These are phyloP conservation scores for Ascaphus truei DNA, from an alignment of 2,113 vertebrate genomes.

Conservation along the genomic window DNA sequence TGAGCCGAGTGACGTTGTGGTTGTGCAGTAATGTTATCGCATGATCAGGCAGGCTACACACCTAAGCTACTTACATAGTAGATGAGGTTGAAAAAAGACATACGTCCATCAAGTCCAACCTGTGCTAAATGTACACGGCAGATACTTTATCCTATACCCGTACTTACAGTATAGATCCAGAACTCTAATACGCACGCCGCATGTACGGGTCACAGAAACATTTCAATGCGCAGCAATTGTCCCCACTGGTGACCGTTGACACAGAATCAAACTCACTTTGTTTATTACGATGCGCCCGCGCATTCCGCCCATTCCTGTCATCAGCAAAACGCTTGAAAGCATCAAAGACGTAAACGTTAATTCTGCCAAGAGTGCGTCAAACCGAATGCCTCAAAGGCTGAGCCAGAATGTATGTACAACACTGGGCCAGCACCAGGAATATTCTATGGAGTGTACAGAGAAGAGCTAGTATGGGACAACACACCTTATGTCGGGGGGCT, in stretches of 20 bases:
- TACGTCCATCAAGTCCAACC: too few relatives aligned
- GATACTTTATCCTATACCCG: background rate
- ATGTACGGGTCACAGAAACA: background rate
- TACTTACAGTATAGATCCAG: background rate
- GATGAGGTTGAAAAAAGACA: too few relatives aligned
- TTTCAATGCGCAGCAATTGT: background rate
- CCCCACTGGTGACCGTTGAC: background rate
- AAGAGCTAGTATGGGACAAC: too few relatives aligned
- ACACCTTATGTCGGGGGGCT: too few relatives aligned
- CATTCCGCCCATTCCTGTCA: too few relatives aligned
- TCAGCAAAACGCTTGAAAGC: background rate
- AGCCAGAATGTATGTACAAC: too few relatives aligned
- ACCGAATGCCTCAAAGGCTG: background rate
- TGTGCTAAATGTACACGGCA: too few relatives aligned
- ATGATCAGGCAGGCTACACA: too few relatives aligned
- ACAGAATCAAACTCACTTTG: background rate
- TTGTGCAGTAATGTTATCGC: background rate
- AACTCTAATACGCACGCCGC: background rate
- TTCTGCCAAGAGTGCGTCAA: background rate
- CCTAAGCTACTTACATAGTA: too few relatives aligned
- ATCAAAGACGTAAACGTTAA: background rate
- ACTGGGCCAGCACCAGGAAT: too few relatives aligned
- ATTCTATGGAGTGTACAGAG: too few relatives aligned
- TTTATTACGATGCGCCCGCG: too few relatives aligned
- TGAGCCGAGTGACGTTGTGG: background rate